Base-by-base conservation (phyloP, 2,888 invertebrate species). In the Protula sp. region DNA sequence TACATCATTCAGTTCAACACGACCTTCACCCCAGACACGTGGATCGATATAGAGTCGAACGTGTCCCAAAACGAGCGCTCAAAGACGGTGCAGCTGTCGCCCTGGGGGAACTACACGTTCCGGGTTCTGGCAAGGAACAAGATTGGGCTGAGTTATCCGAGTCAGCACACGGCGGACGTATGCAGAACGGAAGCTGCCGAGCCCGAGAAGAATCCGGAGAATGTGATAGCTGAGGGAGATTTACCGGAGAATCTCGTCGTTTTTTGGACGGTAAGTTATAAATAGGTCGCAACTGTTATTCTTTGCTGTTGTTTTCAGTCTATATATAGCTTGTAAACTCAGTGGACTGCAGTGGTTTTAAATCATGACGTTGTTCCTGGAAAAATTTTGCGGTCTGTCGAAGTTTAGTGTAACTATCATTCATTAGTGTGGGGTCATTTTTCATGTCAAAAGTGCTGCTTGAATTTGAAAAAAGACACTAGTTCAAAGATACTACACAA, bases 1-100 rank as follows among this genome's bases (percentile, higher is more conserved):
- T 97, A 89, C 81, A 88, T 88, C 60, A 88, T 97, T 61, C 92
- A 97, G 81, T 91, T 89, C 82, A 97, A 95, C 80, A 98, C 97
- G 0, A 88, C 88, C 55, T 95, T 95, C 80, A 91, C 92, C 22
- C 94, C 93, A 0, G 93, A 94, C 80, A 86, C 89, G 0, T 98
- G 97, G 97, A 90, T 67, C 89, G 77, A 83, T 85, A 87, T 89
- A 45, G 87, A 85, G 67, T 89, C 89, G 71, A 84, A 66, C 47
- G 60, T 72, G 24, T 66, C 73, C 3, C 68, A 74, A 59, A 77
- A 69, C 47, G 69, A 69, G 45, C 70, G 66, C 1, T 26, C 54
- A 22, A 55, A 70, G 9, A 67, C 64, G 3, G 64, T 78, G 22
- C 60, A 57, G 1, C 65, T 81, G 29, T 71, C 73, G 1, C 79